phyloP scores from a whole-genome alignment of 2,888 invertebrate genomes.

The Orthosia incerta region DNA sequence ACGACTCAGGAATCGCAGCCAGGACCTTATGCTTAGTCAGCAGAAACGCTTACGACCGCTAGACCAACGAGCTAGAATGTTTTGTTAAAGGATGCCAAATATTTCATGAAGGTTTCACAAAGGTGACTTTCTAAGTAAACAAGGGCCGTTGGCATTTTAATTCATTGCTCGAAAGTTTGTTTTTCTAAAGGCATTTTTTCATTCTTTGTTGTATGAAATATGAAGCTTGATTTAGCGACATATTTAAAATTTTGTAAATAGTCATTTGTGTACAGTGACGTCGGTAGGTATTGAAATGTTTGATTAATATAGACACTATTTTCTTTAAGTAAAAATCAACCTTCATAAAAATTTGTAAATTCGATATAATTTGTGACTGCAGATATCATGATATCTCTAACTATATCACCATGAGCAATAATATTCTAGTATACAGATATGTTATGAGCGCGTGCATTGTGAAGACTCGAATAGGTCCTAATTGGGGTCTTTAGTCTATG shows the following conservation, averaged over 20 bases:
- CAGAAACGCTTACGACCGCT: not conserved
- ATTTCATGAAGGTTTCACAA: constrained; percentile 24
- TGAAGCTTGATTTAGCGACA: not conserved
- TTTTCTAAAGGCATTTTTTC: constrained; percentile 16
- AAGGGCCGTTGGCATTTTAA: constrained; percentile 22
- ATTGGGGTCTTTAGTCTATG: no score
- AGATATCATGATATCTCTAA: no score
- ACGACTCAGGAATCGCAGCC: not conserved
- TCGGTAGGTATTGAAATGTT: not conserved
- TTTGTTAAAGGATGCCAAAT: not conserved
- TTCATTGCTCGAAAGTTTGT: constrained; percentile 1
- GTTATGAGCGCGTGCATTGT: no score
- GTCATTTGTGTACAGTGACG: not conserved
- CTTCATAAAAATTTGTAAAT: no score
- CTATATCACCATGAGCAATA: no score
- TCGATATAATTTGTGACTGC: no score
- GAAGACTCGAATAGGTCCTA: no score
- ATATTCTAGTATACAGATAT: no score
- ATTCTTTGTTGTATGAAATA: constrained; percentile 11
- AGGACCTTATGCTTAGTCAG: not conserved
- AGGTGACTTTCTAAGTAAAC: constrained; percentile 6
- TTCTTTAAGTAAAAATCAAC: not conserved
- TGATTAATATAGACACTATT: not conserved
- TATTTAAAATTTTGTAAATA: constrained; percentile 9
- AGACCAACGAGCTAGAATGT: not conserved